A percentile compares a stretch with the other conserved stretches of the same genome.
phyloP scores from a whole-genome alignment of 2,113 vertebrate genomes.

The Emberiza fucata region DNA sequence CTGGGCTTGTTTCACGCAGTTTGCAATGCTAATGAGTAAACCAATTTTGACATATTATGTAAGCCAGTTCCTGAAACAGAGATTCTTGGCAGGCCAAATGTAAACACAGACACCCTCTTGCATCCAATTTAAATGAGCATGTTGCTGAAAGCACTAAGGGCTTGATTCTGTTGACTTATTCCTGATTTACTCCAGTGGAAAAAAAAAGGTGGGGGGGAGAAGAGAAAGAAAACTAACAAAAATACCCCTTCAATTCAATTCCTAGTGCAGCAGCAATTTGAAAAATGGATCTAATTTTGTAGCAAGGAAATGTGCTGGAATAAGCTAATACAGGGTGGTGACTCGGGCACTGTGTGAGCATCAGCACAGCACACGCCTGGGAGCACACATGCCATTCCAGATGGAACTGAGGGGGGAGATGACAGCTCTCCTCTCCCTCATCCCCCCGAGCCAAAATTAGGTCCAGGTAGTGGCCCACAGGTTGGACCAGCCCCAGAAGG shows the following conservation, averaged over 20 bases:
- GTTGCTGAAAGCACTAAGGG: conserved; percentile 53
- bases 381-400: neutral
- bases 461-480: neutral
- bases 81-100: conserved; percentile 68
- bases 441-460: neutral
- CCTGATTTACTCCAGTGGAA: conserved; percentile 26
- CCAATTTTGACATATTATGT: conserved; percentile 67
- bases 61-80: conserved; percentile 67
- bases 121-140: conserved; percentile 65
- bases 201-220: neutral
- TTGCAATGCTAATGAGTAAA: conserved; percentile 71
- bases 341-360: neutral
- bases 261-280: conserved; percentile 5
- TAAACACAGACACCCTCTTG: conserved; percentile 65
- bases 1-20: conserved; percentile 47
- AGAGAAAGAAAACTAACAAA: neutral
- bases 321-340: conserved; percentile 24
- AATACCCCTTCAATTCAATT: neutral
- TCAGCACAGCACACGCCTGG: neutral
- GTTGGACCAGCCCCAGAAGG: neutral
- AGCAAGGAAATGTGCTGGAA: neutral
- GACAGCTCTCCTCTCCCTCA: neutral
- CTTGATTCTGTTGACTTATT: conserved; percentile 55
- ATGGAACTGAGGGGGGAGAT: neutral
- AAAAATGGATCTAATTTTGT: conserved; percentile 30